These are phyloP conservation scores for Perodicticus potto DNA, from an alignment of 2,797 vertebrate genomes.

Conservation along the genomic window DNA sequence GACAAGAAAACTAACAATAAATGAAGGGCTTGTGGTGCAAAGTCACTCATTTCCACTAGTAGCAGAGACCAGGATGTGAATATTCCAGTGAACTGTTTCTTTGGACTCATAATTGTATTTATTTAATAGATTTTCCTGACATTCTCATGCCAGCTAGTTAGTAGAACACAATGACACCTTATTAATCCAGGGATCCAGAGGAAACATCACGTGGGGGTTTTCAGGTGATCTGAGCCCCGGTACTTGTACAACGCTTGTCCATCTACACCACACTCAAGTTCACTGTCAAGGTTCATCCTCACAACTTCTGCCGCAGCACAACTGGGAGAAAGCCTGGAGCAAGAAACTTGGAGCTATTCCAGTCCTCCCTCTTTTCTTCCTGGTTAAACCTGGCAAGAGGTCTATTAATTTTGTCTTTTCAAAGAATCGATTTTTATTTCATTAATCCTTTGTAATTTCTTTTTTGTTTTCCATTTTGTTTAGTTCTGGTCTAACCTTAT, in stretches of 20 bases:
- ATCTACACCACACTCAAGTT: neutral
- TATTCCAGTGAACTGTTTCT: neutral
- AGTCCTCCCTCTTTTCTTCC: neutral
- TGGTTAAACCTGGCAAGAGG: neutral
- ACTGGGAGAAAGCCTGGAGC: neutral
- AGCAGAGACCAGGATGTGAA: neutral
- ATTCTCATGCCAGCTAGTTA: neutral
- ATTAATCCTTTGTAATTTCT: neutral
- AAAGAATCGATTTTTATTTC: neutral
- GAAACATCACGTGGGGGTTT: neutral
- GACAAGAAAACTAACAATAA: neutral
- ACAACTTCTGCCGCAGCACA: neutral
- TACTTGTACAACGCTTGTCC: neutral
- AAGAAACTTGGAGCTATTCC: neutral
- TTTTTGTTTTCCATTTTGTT: neutral
- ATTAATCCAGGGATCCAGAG: neutral
- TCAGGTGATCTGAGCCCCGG: neutral
- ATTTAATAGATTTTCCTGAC: neutral
- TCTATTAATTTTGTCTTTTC: neutral
- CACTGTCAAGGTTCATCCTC: neutral
- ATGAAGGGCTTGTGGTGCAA: neutral
- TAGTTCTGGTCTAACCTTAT: neutral
- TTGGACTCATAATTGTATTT: neutral
- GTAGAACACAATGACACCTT: neutral
- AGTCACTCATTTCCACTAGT: neutral